Evolutionary conservation across 1,140 invertebrate species (phyloP).

Genomic region (Geopemphigus sp.): DNA sequence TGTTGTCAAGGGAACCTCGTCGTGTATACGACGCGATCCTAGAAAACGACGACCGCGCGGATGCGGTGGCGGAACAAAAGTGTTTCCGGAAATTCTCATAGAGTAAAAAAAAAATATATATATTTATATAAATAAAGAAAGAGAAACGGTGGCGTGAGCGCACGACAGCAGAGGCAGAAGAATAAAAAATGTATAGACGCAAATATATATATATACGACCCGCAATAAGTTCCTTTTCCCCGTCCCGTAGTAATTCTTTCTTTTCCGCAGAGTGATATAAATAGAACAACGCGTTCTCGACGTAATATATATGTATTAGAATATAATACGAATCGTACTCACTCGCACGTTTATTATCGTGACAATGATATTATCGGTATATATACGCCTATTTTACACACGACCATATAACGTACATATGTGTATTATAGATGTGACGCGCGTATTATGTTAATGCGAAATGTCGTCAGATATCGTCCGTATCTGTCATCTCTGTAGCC

Average conservation of each 20-base stretch:
- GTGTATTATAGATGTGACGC: background rate
- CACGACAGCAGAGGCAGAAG: background rate
- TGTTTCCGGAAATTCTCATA: slow-evolving; percentile 42
- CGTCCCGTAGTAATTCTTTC: background rate
- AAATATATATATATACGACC: no score
- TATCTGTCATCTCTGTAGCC: background rate
- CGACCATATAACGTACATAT: background rate
- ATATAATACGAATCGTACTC: no score
- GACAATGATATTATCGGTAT: no score
- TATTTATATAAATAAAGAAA: background rate
- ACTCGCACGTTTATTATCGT: background rate
- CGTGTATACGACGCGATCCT: no score
- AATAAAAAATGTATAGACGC: background rate
- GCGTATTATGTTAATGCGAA: no score
- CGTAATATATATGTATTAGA: background rate
- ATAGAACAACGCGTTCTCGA: background rate
- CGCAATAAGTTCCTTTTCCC: no score
- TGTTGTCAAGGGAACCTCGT: slow-evolving; percentile 33
- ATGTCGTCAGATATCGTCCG: background rate
- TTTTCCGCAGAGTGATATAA: background rate
- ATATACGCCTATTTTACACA: background rate
- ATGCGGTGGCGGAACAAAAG: slow-evolving; percentile 35
- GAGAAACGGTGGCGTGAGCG: no score
- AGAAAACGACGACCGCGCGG: background rate
- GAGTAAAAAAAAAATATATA: background rate